Percentiles rank a stretch among this genome's conserved stretches.
phyloP scores from a whole-genome alignment of 2,888 invertebrate species.

The Camponotus fellah region DNA sequence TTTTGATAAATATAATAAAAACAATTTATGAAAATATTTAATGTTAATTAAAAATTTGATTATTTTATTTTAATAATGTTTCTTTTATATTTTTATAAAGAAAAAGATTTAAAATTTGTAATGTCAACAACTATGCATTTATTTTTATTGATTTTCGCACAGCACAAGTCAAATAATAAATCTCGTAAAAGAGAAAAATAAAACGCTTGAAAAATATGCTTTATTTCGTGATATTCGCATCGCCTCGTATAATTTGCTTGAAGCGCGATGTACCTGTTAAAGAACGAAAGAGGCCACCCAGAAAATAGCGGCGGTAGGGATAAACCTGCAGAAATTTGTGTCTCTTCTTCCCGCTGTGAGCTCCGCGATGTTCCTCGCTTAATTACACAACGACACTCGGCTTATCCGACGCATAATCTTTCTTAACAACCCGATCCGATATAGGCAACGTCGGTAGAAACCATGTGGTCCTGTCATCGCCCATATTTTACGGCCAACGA shows the following conservation, averaged over 20 bases:
- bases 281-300: conserved; percentile 68
- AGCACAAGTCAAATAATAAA: background rate
- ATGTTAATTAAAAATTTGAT: background rate
- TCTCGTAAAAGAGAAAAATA: background rate
- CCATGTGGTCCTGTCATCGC: conserved; percentile 63
- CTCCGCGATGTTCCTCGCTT: conserved; percentile 69
- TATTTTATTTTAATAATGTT: background rate
- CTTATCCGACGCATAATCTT: conserved; percentile 79
- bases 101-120: background rate
- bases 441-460: conserved; percentile 64
- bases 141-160: background rate
- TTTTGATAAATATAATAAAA: background rate
- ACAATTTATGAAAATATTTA: background rate
- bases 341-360: conserved; percentile 69
- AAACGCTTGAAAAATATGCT: conserved; percentile 8
- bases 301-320: conserved; percentile 54
- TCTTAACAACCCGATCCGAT: conserved; percentile 72
- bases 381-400: conserved; percentile 76
- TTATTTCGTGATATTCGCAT: conserved; percentile 25
- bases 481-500: conserved; percentile 39
- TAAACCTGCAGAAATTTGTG: conserved; percentile 76
- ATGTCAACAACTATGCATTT: background rate
- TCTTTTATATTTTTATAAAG: background rate
- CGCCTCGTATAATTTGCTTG: conserved; percentile 30
- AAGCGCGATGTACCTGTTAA: conserved; percentile 50